phyloP scores from a whole-genome alignment of 2,113 vertebrate genomes.

The Megaptera novaeangliae region DNA sequence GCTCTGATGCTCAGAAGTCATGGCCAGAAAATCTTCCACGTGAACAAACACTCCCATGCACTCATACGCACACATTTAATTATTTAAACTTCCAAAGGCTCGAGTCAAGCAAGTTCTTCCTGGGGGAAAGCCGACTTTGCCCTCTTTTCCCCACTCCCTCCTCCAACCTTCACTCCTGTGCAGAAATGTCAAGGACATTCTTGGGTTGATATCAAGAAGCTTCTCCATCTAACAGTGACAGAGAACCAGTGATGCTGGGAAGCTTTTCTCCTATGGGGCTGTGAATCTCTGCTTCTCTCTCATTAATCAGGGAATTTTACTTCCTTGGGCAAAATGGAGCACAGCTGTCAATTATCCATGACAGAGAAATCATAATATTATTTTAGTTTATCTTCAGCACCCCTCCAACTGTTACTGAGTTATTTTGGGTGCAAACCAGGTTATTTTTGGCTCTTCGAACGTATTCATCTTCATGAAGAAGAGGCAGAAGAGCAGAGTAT shows the following conservation, averaged over 20 bases:
- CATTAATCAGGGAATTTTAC: constrained; percentile 54
- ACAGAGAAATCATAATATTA: constrained; percentile 68
- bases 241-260: background rate
- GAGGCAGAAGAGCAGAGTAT: background rate
- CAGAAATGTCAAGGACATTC: background rate
- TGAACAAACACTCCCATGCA: background rate
- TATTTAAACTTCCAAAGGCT: background rate
- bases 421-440: constrained; percentile 17
- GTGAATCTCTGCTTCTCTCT: constrained; percentile 18
- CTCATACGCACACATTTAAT: background rate
- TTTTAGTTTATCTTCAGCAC: constrained; percentile 41
- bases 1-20: background rate
- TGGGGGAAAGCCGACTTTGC: background rate
- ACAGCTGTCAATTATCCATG: constrained; percentile 52
- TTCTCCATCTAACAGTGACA: background rate
- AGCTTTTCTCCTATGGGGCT: background rate
- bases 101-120: background rate
- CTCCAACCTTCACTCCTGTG: background rate
- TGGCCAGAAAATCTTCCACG: background rate
- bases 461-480: constrained; percentile 39
- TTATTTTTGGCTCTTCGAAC: constrained; percentile 36
- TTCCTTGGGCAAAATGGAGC: constrained; percentile 59
- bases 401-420: constrained; percentile 8
- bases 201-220: background rate
- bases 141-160: background rate